phyloP scores from a whole-genome alignment of 2,113 vertebrate species.

The Datnioides undecimradiatus region DNA sequence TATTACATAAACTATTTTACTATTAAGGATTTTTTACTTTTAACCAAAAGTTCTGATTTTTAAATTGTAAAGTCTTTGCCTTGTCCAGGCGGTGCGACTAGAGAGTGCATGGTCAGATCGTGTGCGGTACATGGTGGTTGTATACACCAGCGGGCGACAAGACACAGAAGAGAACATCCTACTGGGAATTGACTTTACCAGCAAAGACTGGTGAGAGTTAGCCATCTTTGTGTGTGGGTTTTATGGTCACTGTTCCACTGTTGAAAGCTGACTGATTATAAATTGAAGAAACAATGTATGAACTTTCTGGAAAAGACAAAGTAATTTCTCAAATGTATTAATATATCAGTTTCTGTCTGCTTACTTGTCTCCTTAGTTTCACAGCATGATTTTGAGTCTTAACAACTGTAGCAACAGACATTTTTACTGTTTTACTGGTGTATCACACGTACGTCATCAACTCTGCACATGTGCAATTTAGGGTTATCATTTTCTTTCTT shows the following conservation, averaged over 20 bases:
- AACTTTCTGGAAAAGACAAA: not conserved
- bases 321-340: no score
- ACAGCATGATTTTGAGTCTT: no score
- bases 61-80: not conserved
- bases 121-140: constrained; percentile 97
- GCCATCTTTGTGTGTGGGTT: not conserved
- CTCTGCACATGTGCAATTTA: not conserved
- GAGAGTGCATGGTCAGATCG: constrained; percentile 95
- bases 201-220: constrained; percentile 91
- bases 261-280: not conserved
- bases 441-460: not conserved
- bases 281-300: not conserved
- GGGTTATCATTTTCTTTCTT: not conserved
- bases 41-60: constrained; percentile 1
- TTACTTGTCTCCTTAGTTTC: not conserved
- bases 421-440: not conserved
- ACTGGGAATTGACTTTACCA: constrained; percentile 96
- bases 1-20: not conserved
- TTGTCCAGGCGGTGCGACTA: constrained; percentile 90
- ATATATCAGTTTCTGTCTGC: no score
- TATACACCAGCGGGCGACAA: constrained; percentile 94
- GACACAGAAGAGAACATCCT: constrained; percentile 97
- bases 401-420: not conserved
- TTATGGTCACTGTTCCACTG: not conserved
- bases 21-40: not conserved